These are phyloP conservation scores for Stegodyphus dumicola DNA, from an alignment of 1,140 invertebrate species.

Conservation along the genomic window DNA sequence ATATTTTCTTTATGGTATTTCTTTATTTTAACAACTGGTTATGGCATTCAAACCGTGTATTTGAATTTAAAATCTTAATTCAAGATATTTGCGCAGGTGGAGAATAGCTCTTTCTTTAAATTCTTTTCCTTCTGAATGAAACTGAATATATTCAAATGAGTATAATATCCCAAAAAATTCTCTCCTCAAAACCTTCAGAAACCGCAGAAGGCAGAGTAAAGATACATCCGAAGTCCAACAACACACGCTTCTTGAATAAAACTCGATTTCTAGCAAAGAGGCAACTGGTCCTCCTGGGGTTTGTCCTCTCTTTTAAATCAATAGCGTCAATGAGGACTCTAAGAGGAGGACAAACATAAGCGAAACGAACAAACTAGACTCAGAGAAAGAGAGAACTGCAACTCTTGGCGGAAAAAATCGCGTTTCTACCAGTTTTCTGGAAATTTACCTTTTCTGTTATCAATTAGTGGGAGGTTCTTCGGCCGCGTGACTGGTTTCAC, in stretches of 20 bases:
- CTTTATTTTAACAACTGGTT: too few species aligned
- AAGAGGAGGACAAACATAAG: slow-evolving; percentile 34
- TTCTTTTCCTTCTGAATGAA: too few species aligned
- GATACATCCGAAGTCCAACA: not conserved
- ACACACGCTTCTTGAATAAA: not conserved
- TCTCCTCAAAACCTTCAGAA: too few species aligned
- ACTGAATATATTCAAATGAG: too few species aligned
- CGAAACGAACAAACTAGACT: slow-evolving; percentile 22
- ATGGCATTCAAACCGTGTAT: too few species aligned
- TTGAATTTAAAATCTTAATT: too few species aligned
- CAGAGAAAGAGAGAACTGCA: slow-evolving; percentile 10
- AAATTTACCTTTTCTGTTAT: slow-evolving; percentile 56
- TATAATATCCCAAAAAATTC: too few species aligned
- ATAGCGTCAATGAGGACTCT: slow-evolving; percentile 38
- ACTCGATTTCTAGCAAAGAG: slow-evolving; percentile 17
- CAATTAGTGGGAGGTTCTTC: slow-evolving; percentile 22
- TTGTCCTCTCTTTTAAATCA: slow-evolving; percentile 43
- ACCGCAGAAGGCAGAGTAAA: not conserved
- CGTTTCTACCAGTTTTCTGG: not conserved
- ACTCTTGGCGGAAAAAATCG: slow-evolving; percentile 40
- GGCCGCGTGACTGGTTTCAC: slow-evolving; percentile 9
- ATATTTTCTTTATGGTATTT: too few species aligned
- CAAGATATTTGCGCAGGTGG: too few species aligned
- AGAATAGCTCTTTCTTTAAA: too few species aligned
- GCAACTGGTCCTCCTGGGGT: slow-evolving; percentile 8